phyloP scores from a whole-genome alignment of 2,888 invertebrate species.

The Chloroclysta siterata region DNA sequence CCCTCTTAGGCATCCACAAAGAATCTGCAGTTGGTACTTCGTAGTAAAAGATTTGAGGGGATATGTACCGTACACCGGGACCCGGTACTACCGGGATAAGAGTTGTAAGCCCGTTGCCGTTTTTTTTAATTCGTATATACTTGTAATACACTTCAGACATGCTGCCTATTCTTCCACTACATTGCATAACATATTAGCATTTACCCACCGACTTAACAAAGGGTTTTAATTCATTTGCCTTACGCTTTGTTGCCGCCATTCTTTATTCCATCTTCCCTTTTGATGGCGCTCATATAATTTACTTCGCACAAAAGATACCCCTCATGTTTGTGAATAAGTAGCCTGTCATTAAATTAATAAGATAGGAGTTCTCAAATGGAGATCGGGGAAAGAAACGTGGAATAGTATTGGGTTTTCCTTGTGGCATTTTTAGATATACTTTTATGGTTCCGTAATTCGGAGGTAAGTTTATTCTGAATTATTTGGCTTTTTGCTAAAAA shows the following conservation, averaged over 20 bases:
- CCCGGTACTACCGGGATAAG: no score
- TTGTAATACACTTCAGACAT: background rate
- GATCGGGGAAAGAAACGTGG: constrained; percentile 26
- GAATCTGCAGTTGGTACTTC: no score
- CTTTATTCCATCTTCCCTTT: constrained; percentile 69
- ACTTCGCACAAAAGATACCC: constrained; percentile 64
- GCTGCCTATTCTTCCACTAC: constrained; percentile 10
- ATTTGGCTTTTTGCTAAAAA: background rate
- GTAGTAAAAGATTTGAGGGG: no score
- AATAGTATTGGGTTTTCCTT: constrained; percentile 24
- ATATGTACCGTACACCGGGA: no score
- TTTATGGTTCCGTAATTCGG: constrained; percentile 22
- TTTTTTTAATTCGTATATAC: background rate
- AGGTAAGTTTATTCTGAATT: background rate
- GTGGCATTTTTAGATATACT: constrained; percentile 11
- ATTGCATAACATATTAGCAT: constrained; percentile 42
- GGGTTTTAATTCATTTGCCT: constrained; percentile 77
- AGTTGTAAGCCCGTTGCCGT: no score
- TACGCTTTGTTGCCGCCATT: constrained; percentile 70
- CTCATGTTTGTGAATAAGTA: constrained; percentile 60
- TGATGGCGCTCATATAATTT: constrained; percentile 65
- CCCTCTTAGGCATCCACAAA: no score
- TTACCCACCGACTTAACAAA: constrained; percentile 64
- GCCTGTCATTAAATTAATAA: constrained; percentile 44
- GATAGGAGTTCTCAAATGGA: constrained; percentile 38